Evolutionary conservation across 2,797 vertebrate genomes (phyloP), one percentile per base, ranked within the genome.

Genomic region (Centroberyx gerrardi): DNA sequence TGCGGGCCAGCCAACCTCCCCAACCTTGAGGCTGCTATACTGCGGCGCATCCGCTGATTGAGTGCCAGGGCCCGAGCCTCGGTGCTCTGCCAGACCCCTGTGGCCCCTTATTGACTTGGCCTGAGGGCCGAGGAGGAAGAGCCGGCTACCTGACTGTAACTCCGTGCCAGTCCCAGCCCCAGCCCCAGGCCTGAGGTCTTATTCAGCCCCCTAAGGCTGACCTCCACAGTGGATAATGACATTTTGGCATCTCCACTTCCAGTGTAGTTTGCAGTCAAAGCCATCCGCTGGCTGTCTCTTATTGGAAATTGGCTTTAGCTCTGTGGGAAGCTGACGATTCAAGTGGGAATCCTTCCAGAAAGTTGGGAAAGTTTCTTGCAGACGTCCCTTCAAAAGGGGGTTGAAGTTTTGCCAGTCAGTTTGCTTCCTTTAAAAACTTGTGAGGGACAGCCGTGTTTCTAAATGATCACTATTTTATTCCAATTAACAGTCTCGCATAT

Each of bases 61-160:
- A 42, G 40, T 42, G 40, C 40, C 40, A 10, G 40, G 2, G 12
- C 40, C 40, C 46, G 6, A 31, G 52, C 14, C 9, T 18, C 52
- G 8, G 29, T 42, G 55, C n/a, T 27, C 17, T 13, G 18, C 38
- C 40, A 10, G 40, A 15, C 8, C 42, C 53, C 36, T 28, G 51
- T 58, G 54, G 68, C 52, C 62, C 17, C 55, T 44, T 66, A 72
- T 68, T 48, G 44, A 28, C 29, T 4, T 28, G 6, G 59, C 17
- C 51, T 15, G 44, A 31, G 62, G 55, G 17, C 46, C 15, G 44
- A 48, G 7, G 46, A n/a, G 8, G 9, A 10, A 8, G 42, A 3
- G 46, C 15, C 17, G 5, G 13, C 46, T 49, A 17, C 46, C 46
- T 18, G n/a, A 49, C 48, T 22, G 22, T 18, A 52, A 36, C 53